A percentile compares a stretch with the other conserved stretches of the same genome.
Evolutionary conservation across 2,888 invertebrate species (phyloP).

Genomic region (Cephus pulcher): DNA sequence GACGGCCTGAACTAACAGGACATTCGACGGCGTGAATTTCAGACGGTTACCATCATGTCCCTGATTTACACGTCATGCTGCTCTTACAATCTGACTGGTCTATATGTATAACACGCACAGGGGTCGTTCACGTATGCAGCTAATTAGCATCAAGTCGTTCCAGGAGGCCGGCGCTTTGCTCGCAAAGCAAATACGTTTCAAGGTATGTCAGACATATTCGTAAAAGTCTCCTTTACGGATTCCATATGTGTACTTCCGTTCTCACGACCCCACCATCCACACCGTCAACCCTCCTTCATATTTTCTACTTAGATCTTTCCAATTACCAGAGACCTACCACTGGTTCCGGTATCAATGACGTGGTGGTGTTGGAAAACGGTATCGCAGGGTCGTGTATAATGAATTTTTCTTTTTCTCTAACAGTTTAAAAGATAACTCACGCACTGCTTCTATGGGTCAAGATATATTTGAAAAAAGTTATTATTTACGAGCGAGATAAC

Average conservation of each 20-base stretch:
- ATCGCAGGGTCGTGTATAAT: not conserved
- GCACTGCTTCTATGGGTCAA: not conserved
- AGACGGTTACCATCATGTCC: not conserved
- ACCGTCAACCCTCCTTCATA: constrained; percentile 1
- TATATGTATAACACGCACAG: not conserved
- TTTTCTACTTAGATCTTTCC: not conserved
- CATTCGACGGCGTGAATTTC: not conserved
- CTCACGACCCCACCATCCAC: constrained; percentile 4
- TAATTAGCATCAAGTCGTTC: constrained; percentile 50
- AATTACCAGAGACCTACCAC: not conserved
- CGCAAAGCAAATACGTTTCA: constrained; percentile 43
- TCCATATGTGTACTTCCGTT: not conserved
- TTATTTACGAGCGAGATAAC: not conserved
- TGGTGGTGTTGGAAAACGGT: not conserved
- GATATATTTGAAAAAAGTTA: not conserved
- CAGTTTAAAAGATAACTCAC: not conserved
- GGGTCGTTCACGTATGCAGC: constrained; percentile 25
- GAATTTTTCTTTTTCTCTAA: not conserved
- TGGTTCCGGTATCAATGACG: not conserved
- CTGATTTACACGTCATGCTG: not conserved
- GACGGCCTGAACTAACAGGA: not conserved
- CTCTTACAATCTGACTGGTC: not conserved
- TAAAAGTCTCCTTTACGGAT: not conserved
- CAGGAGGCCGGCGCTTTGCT: constrained; percentile 44
- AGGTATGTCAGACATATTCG: constrained; percentile 31